Evolutionary conservation across 2,113 vertebrate genomes (phyloP).

Genomic region (Mus musculus): DNA sequence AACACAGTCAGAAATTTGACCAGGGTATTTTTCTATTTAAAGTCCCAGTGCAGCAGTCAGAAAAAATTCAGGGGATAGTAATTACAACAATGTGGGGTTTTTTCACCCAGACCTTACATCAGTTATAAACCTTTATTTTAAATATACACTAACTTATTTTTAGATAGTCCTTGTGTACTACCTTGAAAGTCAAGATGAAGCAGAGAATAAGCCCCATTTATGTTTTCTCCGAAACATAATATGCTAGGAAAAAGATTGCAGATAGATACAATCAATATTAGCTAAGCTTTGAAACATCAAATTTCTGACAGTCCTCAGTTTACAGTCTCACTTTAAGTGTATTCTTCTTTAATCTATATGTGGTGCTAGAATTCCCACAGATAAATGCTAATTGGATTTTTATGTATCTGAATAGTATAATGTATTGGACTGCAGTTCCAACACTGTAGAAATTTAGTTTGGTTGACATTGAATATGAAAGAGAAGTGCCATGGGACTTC

Average conservation of each 20-base stretch:
- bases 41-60: neutral
- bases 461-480: constrained; percentile 4
- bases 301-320: neutral
- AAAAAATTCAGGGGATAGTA: neutral
- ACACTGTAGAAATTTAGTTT: constrained; percentile 39
- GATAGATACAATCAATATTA: neutral
- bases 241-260: neutral
- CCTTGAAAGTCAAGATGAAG: neutral
- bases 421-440: neutral
- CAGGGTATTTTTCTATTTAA: neutral
- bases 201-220: neutral
- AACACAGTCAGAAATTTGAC: neutral
- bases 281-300: neutral
- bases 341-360: neutral
- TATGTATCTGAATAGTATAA: constrained; percentile 36
- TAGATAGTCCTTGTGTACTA: neutral
- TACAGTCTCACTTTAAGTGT: constrained; percentile 16
- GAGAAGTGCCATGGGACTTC: neutral
- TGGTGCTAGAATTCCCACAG: constrained; percentile 1
- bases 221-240: neutral
- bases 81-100: neutral
- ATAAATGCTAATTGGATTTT: constrained; percentile 15
- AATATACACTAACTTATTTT: neutral
- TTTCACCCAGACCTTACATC: neutral
- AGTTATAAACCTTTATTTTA: constrained; percentile 17